Conservation (phyloP, 2,113 vertebrate species). For the Odontophorus gujanensis region DNA sequence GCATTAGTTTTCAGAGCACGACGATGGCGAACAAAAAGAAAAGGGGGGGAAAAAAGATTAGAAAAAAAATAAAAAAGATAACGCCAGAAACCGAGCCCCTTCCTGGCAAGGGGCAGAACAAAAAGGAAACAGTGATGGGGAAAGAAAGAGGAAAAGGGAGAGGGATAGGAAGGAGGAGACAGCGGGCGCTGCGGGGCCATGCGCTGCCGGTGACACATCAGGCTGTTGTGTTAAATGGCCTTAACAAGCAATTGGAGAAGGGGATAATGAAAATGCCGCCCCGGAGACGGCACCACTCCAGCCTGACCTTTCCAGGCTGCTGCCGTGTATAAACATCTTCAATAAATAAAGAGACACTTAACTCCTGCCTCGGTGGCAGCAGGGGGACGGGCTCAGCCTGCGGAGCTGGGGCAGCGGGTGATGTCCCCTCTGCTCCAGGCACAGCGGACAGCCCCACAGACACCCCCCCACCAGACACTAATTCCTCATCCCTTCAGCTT, state of each 20-base stretch:
- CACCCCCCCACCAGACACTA: neutral
- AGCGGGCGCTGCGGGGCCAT: neutral
- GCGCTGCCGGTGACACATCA: neutral
- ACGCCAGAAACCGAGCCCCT: neutral
- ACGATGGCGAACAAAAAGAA: neutral
- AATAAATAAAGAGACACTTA: slow-evolving; percentile 63
- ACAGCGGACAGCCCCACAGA: neutral
- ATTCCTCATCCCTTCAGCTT: neutral
- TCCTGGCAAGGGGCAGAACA: neutral
- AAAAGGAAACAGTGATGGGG: neutral
- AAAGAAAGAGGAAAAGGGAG: neutral
- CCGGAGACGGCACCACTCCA: neutral
- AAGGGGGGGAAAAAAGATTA: fast-evolving
- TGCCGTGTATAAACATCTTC: slow-evolving; percentile 50
- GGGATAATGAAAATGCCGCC: slow-evolving; percentile 54
- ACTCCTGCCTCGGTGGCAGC: neutral
- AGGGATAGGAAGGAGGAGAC: neutral
- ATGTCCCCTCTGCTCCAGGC: neutral
- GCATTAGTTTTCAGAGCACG: neutral
- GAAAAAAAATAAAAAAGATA: neutral
- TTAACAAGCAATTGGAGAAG: slow-evolving; percentile 46
- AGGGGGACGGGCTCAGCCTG: fast-evolving
- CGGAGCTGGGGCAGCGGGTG: fast-evolving
- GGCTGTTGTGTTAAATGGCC: slow-evolving; percentile 21
- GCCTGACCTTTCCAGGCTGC: slow-evolving; percentile 57